A percentile compares a stretch with the other conserved stretches of the same genome.
Evolutionary conservation across 2,888 invertebrate genomes (phyloP).

Genomic region (Acanthoscelides obtectus): DNA sequence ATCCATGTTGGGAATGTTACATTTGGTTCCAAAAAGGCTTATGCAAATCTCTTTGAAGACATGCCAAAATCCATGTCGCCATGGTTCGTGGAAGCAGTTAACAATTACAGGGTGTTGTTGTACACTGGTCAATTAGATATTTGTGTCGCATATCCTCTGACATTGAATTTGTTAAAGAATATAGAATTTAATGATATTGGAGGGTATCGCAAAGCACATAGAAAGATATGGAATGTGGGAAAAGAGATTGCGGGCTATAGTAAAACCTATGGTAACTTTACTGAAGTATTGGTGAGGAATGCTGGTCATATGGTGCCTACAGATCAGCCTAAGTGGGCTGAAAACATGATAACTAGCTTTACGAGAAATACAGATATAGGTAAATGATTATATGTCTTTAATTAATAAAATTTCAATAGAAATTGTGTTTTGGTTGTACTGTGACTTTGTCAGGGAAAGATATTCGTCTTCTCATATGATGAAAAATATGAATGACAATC

Average conservation of each 20-base stretch:
- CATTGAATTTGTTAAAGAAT: conserved; percentile 67
- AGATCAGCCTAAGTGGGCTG: conserved; percentile 71
- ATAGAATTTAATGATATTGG: conserved; percentile 63
- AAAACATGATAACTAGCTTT: conserved; percentile 56
- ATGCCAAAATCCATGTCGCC: conserved; percentile 2
- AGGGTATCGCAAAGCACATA: conserved; percentile 58
- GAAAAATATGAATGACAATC: no score
- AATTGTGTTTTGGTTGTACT: no score
- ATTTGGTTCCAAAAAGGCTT: neutral
- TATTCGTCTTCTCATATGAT: no score
- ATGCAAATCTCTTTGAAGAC: neutral
- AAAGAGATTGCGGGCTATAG: conserved; percentile 68
- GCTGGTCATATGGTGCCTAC: conserved; percentile 80
- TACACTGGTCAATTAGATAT: conserved; percentile 89
- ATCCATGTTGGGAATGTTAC: conserved; percentile 3
- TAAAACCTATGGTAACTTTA: conserved; percentile 62
- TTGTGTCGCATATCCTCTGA: conserved; percentile 79
- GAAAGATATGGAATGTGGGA: conserved; percentile 63
- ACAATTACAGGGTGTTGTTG: conserved; percentile 47
- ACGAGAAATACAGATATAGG: conserved; percentile 21
- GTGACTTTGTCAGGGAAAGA: no score
- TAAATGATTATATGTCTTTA: neutral
- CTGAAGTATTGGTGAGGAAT: conserved; percentile 67
- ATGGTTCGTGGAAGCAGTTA: neutral
- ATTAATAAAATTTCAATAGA: no score